Evolutionary conservation across 2,797 vertebrate species (phyloP).

Genomic region (Etheostoma perlongum): DNA sequence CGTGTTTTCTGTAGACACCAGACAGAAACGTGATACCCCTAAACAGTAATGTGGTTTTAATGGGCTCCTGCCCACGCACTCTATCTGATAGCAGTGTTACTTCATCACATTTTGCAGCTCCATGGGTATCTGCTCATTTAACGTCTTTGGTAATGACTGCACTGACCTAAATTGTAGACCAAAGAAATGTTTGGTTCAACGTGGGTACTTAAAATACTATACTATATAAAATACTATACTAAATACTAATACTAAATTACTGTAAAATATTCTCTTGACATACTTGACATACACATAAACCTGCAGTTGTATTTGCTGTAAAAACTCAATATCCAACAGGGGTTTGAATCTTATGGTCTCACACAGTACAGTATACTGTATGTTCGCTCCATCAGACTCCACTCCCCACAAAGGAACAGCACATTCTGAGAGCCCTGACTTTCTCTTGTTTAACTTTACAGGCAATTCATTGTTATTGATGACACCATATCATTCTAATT

Average conservation of each 20-base stretch:
- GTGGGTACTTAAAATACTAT: no score
- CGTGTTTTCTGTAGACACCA: constrained; percentile 56
- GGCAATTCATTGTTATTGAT: constrained; percentile 56
- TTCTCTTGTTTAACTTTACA: constrained; percentile 42
- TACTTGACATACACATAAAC: background rate
- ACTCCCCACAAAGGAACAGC: background rate
- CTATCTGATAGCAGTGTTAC: constrained; percentile 46
- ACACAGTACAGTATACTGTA: constrained; percentile 16
- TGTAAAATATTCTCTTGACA: background rate
- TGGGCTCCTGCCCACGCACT: constrained; percentile 60
- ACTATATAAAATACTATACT: no score
- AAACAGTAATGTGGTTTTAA: constrained; percentile 79
- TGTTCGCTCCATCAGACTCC: constrained; percentile 37
- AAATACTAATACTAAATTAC: no score
- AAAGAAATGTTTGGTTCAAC: constrained; percentile 55
- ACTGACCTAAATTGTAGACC: constrained; percentile 66
- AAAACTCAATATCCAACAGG: constrained; percentile 7
- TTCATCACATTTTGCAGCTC: constrained; percentile 30
- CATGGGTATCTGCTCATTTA: constrained; percentile 20
- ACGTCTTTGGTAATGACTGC: constrained; percentile 26
- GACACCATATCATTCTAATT: constrained; percentile 70
- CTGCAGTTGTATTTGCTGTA: background rate
- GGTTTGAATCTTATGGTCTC: background rate
- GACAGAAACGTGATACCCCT: constrained; percentile 76
- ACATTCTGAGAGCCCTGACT: background rate